These are phyloP conservation scores for Drosophila mayri DNA, from an alignment of 1,140 invertebrate genomes.

Conservation along the genomic window DNA sequence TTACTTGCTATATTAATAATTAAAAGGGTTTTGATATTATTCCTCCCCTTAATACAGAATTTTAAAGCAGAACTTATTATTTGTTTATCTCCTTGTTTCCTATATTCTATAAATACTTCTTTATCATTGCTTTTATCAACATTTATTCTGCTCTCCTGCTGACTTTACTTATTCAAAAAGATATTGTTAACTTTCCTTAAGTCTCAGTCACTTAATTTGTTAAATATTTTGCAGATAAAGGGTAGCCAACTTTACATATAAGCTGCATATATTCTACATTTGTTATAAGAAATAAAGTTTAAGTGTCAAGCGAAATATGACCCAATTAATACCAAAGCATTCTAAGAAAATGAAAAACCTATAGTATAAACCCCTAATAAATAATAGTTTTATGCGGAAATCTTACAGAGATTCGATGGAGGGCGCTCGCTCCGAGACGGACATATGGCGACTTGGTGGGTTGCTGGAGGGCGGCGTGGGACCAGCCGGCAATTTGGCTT, in stretches of 20 bases:
- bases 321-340: neutral
- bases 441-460: slow-evolving; percentile 85
- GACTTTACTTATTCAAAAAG: neutral
- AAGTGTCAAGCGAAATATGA: neutral
- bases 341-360: neutral
- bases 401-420: slow-evolving; percentile 86
- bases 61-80: neutral
- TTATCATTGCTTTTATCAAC: neutral
- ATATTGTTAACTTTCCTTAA: neutral
- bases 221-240: neutral
- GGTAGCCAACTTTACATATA: neutral
- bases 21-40: too few relatives aligned
- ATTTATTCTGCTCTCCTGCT: neutral
- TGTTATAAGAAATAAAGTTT: too few relatives aligned
- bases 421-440: slow-evolving; percentile 81
- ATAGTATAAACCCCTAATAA: neutral
- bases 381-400: neutral
- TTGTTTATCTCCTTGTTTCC: neutral
- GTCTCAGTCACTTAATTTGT: neutral
- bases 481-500: slow-evolving; percentile 67
- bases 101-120: slow-evolving; percentile 2
- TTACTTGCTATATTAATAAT: too few relatives aligned
- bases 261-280: too few relatives aligned
- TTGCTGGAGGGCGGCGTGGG: slow-evolving; percentile 81
- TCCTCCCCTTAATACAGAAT: too few relatives aligned